Evolutionary conservation across 2,888 invertebrate genomes (phyloP).

Genomic region (Cephus pulcher): DNA sequence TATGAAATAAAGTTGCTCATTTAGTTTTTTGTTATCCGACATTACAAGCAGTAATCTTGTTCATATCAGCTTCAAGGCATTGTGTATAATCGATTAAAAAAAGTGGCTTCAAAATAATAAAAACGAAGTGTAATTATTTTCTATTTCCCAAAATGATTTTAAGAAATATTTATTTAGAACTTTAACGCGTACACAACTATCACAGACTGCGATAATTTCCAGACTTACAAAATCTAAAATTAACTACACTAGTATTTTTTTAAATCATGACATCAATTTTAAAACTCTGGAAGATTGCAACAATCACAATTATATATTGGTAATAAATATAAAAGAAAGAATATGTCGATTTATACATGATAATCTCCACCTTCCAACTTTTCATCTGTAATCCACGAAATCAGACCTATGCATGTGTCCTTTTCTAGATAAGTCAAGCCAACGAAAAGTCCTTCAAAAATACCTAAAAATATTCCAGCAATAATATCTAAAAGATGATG

Average conservation of each 20-base stretch:
- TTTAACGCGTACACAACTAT: not conserved
- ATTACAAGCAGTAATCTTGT: not conserved
- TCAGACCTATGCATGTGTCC: conserved; percentile 71
- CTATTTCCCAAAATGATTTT: not conserved
- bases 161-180: not conserved
- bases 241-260: not conserved
- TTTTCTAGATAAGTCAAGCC: conserved; percentile 78
- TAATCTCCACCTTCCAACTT: conserved; percentile 77
- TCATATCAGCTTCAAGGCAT: not conserved
- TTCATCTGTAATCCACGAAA: conserved; percentile 76
- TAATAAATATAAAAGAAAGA: not conserved
- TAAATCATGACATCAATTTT: not conserved
- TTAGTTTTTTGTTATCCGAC: not conserved
- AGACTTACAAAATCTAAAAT: not conserved
- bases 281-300: not conserved
- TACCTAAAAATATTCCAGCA: conserved; percentile 80
- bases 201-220: not conserved
- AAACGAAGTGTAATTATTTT: not conserved
- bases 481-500: conserved; percentile 90
- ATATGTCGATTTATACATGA: conserved; percentile 69
- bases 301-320: not conserved
- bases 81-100: not conserved
- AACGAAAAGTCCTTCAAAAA: conserved; percentile 76
- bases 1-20: not conserved
- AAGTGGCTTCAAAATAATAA: not conserved